phyloP scores from a whole-genome alignment of 2,888 invertebrate species.

The Dascillus cervinus region DNA sequence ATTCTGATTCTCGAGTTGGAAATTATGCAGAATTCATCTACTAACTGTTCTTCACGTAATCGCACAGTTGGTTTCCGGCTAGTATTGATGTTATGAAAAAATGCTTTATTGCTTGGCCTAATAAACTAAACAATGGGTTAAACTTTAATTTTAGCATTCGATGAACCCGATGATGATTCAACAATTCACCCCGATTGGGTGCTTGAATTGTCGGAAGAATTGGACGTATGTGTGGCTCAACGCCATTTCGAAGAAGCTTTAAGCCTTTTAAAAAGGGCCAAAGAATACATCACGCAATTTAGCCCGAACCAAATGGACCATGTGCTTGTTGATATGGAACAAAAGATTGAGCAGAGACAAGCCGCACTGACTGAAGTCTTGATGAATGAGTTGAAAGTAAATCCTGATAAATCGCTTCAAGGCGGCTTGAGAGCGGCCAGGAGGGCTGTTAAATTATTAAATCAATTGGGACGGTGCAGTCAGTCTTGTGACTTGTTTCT shows the following conservation, averaged over 20 bases:
- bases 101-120: too few species aligned
- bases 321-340: constrained; percentile 44
- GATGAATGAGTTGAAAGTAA: constrained; percentile 80
- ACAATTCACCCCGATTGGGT: constrained; percentile 79
- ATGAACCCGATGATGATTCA: constrained; percentile 40
- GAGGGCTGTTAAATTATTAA: constrained; percentile 76
- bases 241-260: constrained; percentile 92
- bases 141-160: constrained; percentile 39
- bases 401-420: constrained; percentile 83
- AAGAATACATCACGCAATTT: constrained; percentile 45
- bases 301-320: constrained; percentile 37
- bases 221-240: constrained; percentile 92
- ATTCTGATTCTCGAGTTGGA: too few species aligned
- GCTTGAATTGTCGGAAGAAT: constrained; percentile 82
- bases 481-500: constrained; percentile 78
- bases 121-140: too few species aligned
- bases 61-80: too few species aligned
- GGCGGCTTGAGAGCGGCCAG: constrained; percentile 82
- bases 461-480: constrained; percentile 63
- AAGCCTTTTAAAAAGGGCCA: constrained; percentile 64
- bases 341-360: constrained; percentile 59
- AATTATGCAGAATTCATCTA: too few species aligned
- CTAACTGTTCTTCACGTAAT: too few species aligned
- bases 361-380: constrained; percentile 77
- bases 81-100: too few species aligned